These are phyloP conservation scores for Neosalanx taihuensis DNA, from an alignment of 2,797 vertebrate species.

Conservation along the genomic window DNA sequence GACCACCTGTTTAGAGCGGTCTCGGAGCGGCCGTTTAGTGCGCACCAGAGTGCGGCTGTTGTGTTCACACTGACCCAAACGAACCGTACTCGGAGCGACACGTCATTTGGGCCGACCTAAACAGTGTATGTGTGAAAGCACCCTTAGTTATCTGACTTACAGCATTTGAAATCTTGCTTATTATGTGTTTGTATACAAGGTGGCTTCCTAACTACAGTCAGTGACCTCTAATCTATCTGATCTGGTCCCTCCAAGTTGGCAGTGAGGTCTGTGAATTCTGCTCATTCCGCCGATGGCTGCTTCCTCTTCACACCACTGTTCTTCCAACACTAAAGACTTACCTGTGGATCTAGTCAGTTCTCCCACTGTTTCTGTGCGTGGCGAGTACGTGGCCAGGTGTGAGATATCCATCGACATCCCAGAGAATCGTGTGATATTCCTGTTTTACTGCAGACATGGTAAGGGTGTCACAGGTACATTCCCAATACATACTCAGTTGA, in stretches of 20 bases:
- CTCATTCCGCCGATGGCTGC: conserved; percentile 85
- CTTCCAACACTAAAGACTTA: conserved; percentile 82
- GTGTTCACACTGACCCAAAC: too few species aligned
- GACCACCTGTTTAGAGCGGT: too few species aligned
- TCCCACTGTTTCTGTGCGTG: conserved; percentile 85
- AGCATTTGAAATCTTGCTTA: conserved; percentile 81
- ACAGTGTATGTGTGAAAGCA: too few species aligned
- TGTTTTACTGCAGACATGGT: conserved; percentile 91
- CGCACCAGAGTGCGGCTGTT: too few species aligned
- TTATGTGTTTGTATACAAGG: background rate
- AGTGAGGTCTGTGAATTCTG: conserved; percentile 83
- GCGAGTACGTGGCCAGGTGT: conserved; percentile 82
- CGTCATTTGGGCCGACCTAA: too few species aligned
- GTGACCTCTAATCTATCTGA: background rate
- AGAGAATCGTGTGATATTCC: conserved; percentile 73
- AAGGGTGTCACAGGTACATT: conserved; percentile 47
- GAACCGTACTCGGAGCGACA: too few species aligned
- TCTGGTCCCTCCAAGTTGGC: conserved; percentile 75
- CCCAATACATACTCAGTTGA: background rate
- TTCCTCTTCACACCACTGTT: conserved; percentile 87
- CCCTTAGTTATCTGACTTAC: conserved; percentile 17
- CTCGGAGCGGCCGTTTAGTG: too few species aligned
- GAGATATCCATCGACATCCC: conserved; percentile 72
- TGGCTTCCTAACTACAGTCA: background rate
- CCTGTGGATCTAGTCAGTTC: conserved; percentile 72